phyloP scores from a whole-genome alignment of 2,113 vertebrate species.

The Coptodon bakossiorum region DNA sequence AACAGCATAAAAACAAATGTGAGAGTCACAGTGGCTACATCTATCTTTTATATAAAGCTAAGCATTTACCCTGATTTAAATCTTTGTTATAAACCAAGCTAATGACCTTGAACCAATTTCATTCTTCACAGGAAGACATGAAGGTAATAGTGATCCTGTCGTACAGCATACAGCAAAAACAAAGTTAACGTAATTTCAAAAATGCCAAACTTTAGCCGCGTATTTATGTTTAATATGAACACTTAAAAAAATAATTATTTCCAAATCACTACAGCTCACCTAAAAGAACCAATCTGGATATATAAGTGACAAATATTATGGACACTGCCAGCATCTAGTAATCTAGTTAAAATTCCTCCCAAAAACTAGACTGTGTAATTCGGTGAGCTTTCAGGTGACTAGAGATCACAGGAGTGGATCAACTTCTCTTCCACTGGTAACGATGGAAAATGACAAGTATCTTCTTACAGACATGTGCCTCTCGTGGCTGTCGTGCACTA shows the following conservation, averaged over 20 bases:
- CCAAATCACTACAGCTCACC: neutral
- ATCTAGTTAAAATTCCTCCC: neutral
- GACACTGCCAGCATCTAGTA: neutral
- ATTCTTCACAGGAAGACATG: neutral
- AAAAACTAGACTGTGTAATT: neutral
- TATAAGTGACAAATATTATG: neutral
- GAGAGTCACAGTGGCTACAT: neutral
- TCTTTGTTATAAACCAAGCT: neutral
- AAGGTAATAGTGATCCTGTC: neutral
- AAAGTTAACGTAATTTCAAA: neutral
- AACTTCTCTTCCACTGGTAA: neutral
- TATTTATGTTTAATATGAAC: neutral
- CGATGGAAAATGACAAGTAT: conserved; percentile 7
- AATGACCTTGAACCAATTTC: neutral
- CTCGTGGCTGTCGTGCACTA: neutral
- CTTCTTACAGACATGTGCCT: neutral
- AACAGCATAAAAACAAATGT: neutral
- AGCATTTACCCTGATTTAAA: neutral
- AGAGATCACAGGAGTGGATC: neutral
- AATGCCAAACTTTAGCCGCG: neutral
- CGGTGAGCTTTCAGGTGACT: neutral
- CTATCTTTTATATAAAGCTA: neutral
- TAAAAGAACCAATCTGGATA: neutral
- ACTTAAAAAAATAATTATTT: neutral
- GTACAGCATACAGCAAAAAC: neutral